Evolutionary conservation across 2,888 invertebrate genomes (phyloP), one percentile per base, ranked within the genome.

Genomic region (Drosophila mayaguana): DNA sequence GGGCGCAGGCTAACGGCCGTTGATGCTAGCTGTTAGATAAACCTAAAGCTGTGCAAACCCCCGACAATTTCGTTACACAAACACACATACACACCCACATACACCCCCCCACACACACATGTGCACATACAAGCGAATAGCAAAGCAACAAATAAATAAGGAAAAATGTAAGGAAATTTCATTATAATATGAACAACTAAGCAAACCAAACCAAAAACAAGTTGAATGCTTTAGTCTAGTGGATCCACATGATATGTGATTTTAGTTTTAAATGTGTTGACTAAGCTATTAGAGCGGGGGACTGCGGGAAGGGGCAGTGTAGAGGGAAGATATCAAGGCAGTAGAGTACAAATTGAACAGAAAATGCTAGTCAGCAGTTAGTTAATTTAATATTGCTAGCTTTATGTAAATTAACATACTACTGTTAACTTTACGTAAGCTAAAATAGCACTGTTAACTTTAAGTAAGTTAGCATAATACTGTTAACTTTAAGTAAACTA

Each of bases 11-110:
- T 71, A 77, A 80, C 72, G 72, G 66, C 81, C 68, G 53, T 51
- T 69, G 79, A 67, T 81, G 71, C 46, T 70, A 72, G 59, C 73
- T 73, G 43, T 67, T 84, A 85, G 70, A 83, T 83, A 85, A 76
- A 63, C 67, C 59, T 40, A 53, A 61, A 36, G 46, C 62, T 36
- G 57, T 28, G 51, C 73, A 73, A n/a, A 20, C 20, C 55, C 20
- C 8, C 18, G 2, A 16, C 22, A 28, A 40, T 40, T 40, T 40
- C 43, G 22, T n/a, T 43, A 7, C 38, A 25, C 36, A 38, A n/a
- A 6, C 48, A 28, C 22, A 46, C 50, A 56, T 55, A 62, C 3
- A 43, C 48, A 28, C 46, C 38, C 32, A 57, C n/a, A 11, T 1
- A 2, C 32, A 32, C n/a, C n/a, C n/a, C n/a, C n/a, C n/a, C 18